Evolutionary conservation across 2,113 vertebrate species (phyloP).

Genomic region (Pachycephala philippinensis): DNA sequence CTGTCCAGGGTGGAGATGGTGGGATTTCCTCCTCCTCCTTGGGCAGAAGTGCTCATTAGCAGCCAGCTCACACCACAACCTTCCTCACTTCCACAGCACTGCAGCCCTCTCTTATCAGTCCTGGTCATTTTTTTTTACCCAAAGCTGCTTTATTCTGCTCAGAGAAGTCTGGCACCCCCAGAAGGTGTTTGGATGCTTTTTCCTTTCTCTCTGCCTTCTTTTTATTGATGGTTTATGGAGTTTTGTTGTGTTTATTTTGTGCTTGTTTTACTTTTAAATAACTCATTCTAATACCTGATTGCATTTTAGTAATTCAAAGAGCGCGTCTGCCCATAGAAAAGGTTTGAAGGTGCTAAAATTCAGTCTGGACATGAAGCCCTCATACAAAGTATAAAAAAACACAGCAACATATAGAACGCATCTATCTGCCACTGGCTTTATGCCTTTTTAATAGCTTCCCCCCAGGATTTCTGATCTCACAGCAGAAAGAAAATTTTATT

Average conservation of each 20-base stretch:
- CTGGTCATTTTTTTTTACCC: background rate
- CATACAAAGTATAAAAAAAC: background rate
- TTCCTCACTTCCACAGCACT: background rate
- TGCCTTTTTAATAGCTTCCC: background rate
- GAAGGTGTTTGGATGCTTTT: background rate
- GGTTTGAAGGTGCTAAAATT: background rate
- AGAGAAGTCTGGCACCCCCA: background rate
- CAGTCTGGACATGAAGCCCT: background rate
- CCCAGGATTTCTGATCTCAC: background rate
- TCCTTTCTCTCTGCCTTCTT: background rate
- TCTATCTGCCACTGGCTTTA: background rate
- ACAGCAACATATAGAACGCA: fast-evolving
- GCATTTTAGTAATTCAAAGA: background rate
- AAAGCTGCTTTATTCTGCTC: background rate
- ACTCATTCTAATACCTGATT: background rate
- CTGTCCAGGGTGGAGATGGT: background rate
- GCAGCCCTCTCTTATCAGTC: background rate
- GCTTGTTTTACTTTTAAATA: background rate
- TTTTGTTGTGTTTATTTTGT: background rate
- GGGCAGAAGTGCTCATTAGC: background rate
- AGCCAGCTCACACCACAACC: background rate
- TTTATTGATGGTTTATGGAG: background rate
- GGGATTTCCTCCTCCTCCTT: background rate
- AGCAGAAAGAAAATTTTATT: background rate
- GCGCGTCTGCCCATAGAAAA: fast-evolving